Conservation (phyloP, 2,888 invertebrate species). For the Aphrophora alni region DNA sequence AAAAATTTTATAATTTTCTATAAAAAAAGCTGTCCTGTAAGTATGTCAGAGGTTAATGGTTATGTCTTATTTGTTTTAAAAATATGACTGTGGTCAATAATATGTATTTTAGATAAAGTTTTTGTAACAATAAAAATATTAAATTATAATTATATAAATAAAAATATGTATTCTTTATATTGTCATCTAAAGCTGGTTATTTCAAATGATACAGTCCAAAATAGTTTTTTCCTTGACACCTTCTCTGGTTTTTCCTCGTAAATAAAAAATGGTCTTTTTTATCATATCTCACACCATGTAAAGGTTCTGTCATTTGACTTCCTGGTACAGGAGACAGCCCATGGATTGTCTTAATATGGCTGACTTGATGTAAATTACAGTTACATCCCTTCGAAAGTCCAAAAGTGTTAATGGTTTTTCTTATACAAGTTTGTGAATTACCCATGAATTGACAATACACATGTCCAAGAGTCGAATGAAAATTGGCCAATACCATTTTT, state of each 20-base stretch:
- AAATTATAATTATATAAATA: neutral
- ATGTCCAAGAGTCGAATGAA: no score
- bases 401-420: no score
- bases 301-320: neutral
- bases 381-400: no score
- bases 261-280: neutral
- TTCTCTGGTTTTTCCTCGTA: neutral
- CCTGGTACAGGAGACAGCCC: no score
- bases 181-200: neutral
- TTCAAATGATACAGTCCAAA: neutral
- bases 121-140: neutral
- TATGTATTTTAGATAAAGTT: neutral
- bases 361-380: no score
- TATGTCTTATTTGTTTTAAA: neutral
- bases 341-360: no score
- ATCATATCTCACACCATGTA: neutral
- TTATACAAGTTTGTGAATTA: no score
- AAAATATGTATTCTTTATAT: neutral
- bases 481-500: no score
- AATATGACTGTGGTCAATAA: neutral
- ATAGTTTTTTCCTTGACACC: neutral
- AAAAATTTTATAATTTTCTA: no score
- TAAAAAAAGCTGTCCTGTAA: no score
- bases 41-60: no score
- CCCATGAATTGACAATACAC: no score